These are phyloP conservation scores for Sesia apiformis DNA, from an alignment of 2,888 invertebrate species.

Conservation along the genomic window DNA sequence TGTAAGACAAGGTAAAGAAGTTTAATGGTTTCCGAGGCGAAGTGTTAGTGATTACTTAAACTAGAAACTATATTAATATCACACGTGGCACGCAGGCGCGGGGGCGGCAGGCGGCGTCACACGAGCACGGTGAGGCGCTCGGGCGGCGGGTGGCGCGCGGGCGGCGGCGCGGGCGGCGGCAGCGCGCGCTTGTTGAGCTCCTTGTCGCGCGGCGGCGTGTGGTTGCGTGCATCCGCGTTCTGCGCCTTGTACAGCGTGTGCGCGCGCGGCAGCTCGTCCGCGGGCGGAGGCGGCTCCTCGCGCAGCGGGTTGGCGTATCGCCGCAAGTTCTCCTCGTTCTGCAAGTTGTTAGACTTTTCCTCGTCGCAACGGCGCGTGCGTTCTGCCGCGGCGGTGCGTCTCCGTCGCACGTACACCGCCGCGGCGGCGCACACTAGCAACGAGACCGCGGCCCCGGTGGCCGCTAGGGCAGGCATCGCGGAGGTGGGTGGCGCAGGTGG, in stretches of 20 bases:
- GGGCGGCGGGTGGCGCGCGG: constrained; percentile 23
- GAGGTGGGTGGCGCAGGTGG: constrained; percentile 56
- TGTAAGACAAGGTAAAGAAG: too few species aligned
- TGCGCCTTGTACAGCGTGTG: constrained; percentile 87
- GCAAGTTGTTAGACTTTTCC: constrained; percentile 92
- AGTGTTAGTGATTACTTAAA: too few species aligned
- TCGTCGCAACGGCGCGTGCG: constrained; percentile 82
- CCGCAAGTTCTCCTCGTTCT: constrained; percentile 91
- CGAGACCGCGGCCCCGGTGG: constrained; percentile 14
- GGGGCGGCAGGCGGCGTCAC: constrained; percentile 17
- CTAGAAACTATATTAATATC: too few species aligned
- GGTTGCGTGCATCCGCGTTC: constrained; percentile 88
- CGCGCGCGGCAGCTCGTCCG: constrained; percentile 70
- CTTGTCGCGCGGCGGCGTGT: constrained; percentile 84
- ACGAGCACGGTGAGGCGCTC: constrained; percentile 66
- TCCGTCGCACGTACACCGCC: constrained; percentile 26
- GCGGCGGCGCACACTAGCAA: constrained; percentile 46
- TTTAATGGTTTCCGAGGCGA: too few species aligned
- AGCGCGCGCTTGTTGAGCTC: constrained; percentile 84
- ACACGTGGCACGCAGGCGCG: not conserved
- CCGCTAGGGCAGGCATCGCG: constrained; percentile 19
- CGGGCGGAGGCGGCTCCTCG: constrained; percentile 62
- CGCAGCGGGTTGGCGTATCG: constrained; percentile 88
- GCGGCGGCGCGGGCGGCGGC: constrained; percentile 46
- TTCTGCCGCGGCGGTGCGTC: constrained; percentile 66